Conservation (phyloP, 1,140 invertebrate species). For the Drosophila miranda region DNA sequence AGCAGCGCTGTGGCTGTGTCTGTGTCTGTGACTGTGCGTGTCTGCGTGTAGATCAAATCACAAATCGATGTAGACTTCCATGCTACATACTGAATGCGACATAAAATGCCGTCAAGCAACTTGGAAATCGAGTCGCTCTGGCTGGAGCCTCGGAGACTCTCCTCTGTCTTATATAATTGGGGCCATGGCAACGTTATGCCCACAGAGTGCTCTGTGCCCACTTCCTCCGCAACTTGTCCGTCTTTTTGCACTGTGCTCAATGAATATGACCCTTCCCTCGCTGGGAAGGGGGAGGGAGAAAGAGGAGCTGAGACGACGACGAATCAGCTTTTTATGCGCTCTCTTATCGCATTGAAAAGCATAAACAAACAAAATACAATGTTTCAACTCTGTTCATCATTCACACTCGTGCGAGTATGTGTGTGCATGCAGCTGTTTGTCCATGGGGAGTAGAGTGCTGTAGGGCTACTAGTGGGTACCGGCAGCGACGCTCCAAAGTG, state of each 20-base stretch:
- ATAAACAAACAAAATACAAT: constrained; percentile 35
- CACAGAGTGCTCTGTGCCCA: constrained; percentile 20
- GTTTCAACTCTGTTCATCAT: constrained; percentile 28
- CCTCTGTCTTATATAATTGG: constrained; percentile 27
- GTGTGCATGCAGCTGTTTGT: constrained; percentile 1
- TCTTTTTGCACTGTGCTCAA: constrained; percentile 12
- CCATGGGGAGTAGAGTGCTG: neutral
- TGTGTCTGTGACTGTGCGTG: neutral
- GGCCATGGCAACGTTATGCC: constrained; percentile 36
- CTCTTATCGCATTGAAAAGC: constrained; percentile 31
- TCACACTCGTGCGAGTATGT: constrained; percentile 1
- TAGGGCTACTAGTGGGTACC: too few relatives aligned
- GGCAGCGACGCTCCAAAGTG: too few relatives aligned
- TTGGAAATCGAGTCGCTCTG: constrained; percentile 40
- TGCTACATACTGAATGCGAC: constrained; percentile 11
- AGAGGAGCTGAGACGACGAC: constrained; percentile 2
- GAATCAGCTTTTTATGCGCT: constrained; percentile 24
- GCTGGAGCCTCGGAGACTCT: constrained; percentile 8
- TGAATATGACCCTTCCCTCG: constrained; percentile 16
- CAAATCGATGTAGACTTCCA: constrained; percentile 28
- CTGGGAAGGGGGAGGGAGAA: neutral
- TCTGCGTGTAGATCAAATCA: constrained; percentile 45
- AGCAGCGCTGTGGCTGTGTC: too few relatives aligned
- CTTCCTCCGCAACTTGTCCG: constrained; percentile 8
- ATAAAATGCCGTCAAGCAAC: constrained; percentile 57